These are phyloP conservation scores for Crax fasciolata DNA, from an alignment of 2,797 vertebrate species.

Conservation along the genomic window DNA sequence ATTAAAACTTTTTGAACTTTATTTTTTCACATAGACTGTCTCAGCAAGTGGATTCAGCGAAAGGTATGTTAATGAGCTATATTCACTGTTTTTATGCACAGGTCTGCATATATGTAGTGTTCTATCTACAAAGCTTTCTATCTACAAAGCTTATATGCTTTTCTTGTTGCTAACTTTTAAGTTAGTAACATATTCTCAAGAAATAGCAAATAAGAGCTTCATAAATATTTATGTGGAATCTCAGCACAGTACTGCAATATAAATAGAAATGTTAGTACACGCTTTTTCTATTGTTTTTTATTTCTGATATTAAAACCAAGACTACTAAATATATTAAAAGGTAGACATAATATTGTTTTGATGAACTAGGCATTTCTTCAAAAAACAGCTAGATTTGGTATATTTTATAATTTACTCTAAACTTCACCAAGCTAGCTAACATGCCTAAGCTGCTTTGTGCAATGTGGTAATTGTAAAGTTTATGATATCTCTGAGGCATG, in stretches of 20 bases:
- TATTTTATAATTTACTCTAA: not conserved
- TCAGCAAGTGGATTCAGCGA: not conserved
- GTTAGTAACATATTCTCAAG: not conserved
- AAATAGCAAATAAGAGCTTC: not conserved
- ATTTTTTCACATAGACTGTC: not conserved
- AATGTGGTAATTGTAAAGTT: not conserved
- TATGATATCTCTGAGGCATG: not conserved
- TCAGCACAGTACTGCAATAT: not conserved
- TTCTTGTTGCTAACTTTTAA: not conserved
- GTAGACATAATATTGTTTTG: not conserved
- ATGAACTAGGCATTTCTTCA: not conserved
- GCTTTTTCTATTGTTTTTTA: not conserved
- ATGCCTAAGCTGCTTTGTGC: not conserved
- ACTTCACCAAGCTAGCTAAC: not conserved
- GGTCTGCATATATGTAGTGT: not conserved
- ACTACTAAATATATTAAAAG: not conserved
- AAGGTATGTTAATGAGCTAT: not conserved
- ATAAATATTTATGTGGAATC: not conserved
- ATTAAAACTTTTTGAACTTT: not conserved
- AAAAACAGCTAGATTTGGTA: not conserved
- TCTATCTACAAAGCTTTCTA: not conserved
- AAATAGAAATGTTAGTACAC: not conserved
- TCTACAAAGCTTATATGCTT: not conserved
- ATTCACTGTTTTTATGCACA: not conserved
- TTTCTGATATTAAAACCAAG: not conserved